These are phyloP conservation scores for Montipora sp. DNA, from an alignment of 64 coral and sea anemone genomes.

Conservation along the genomic window DNA sequence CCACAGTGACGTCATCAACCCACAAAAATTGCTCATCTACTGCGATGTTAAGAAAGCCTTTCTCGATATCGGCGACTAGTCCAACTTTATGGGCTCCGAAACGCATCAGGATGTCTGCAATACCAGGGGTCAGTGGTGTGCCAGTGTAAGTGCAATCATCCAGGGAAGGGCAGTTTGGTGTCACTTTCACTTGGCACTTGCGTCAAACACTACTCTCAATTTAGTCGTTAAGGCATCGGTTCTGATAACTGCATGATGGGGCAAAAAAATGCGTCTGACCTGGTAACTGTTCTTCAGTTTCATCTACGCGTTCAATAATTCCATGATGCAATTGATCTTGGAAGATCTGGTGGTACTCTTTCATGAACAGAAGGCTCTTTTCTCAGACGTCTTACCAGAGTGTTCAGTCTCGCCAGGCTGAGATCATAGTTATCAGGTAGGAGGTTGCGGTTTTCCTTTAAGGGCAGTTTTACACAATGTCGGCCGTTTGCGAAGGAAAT, in stretches of 20 bases:
- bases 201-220: background rate
- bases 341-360: constrained; percentile 52
- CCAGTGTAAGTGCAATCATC: constrained; percentile 67
- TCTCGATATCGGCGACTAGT: constrained; percentile 48
- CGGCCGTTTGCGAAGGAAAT: constrained; percentile 18
- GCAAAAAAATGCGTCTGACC: constrained; percentile 56
- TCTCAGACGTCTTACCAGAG: background rate
- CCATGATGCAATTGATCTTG: constrained; percentile 42
- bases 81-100: constrained; percentile 69
- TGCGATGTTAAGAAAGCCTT: constrained; percentile 47
- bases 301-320: constrained; percentile 63
- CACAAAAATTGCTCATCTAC: constrained; percentile 47
- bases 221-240: constrained; percentile 52
- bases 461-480: constrained; percentile 50
- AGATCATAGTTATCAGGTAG: background rate
- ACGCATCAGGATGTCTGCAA: constrained; percentile 65
- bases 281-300: constrained; percentile 36
- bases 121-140: constrained; percentile 28
- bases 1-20: constrained; percentile 3
- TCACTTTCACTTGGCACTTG: constrained; percentile 39
- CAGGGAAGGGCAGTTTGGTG: constrained; percentile 45
- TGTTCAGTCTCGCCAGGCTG: too few relatives aligned
- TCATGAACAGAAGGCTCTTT: constrained; percentile 34
- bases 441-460: constrained; percentile 36
- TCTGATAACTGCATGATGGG: constrained; percentile 60